These are phyloP conservation scores for Chloroclysta siterata DNA, from an alignment of 2,888 invertebrate species.

Conservation along the genomic window DNA sequence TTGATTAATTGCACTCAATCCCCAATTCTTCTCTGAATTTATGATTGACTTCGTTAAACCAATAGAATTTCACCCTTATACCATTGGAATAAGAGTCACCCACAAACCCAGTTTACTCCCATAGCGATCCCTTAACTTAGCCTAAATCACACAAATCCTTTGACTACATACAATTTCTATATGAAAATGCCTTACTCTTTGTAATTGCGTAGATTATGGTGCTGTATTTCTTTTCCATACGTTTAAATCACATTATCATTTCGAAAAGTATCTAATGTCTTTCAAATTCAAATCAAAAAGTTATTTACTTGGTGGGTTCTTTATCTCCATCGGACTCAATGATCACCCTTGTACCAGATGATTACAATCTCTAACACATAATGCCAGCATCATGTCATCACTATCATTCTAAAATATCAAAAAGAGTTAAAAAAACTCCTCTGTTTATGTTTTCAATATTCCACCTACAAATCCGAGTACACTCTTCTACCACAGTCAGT, in stretches of 20 bases:
- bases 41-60: constrained; percentile 10
- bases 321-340: background rate
- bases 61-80: background rate
- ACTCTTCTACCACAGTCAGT: background rate
- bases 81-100: constrained; percentile 6
- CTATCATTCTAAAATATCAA: too few species aligned
- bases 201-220: constrained; percentile 17
- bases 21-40: constrained; percentile 12
- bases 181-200: constrained; percentile 56
- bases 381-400: too few species aligned
- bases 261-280: background rate
- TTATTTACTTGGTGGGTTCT: background rate
- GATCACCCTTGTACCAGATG: too few species aligned
- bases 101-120: constrained; percentile 6
- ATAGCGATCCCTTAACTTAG: constrained; percentile 20
- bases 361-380: too few species aligned
- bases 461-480: background rate
- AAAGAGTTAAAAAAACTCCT: too few species aligned
- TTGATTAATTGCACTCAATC: constrained; percentile 26
- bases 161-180: constrained; percentile 64
- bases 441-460: background rate
- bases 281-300: background rate
- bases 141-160: constrained; percentile 73
- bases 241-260: background rate
- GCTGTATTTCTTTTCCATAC: background rate